These are phyloP conservation scores for Aselliscus stoliczkanus DNA, from an alignment of 2,797 vertebrate genomes.

Conservation along the genomic window DNA sequence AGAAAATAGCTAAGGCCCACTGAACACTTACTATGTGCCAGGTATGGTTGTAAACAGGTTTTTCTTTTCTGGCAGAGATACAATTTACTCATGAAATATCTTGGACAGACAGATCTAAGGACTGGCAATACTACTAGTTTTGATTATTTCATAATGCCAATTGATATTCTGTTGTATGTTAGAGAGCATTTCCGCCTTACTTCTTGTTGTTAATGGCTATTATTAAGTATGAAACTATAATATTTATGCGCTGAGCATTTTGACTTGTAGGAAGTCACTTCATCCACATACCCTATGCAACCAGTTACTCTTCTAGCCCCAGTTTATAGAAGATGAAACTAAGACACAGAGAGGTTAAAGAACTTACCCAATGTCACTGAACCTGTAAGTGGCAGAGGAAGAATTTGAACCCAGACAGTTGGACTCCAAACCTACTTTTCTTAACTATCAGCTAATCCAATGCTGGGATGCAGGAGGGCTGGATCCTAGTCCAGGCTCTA, in stretches of 20 bases:
- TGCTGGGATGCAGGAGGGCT: neutral
- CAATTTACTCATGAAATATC: neutral
- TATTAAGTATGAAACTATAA: neutral
- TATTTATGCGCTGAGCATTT: neutral
- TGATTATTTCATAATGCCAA: neutral
- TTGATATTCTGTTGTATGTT: neutral
- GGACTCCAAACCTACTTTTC: neutral
- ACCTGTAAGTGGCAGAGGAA: neutral
- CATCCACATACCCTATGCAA: neutral
- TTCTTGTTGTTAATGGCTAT: neutral
- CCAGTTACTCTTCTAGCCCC: neutral
- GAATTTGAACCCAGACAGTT: neutral
- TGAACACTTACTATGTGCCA: neutral
- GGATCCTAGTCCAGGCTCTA: neutral
- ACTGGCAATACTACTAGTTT: neutral
- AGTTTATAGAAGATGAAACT: neutral
- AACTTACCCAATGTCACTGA: neutral
- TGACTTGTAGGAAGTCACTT: neutral
- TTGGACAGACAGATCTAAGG: neutral
- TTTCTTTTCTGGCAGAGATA: neutral
- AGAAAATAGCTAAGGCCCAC: neutral
- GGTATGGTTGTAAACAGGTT: neutral
- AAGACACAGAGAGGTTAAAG: neutral
- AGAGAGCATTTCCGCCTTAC: slow-evolving; percentile 7
- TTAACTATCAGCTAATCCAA: neutral